Evolutionary conservation across 2,113 vertebrate genomes (phyloP).

Genomic region (Poeciliopsis turrubarensis): DNA sequence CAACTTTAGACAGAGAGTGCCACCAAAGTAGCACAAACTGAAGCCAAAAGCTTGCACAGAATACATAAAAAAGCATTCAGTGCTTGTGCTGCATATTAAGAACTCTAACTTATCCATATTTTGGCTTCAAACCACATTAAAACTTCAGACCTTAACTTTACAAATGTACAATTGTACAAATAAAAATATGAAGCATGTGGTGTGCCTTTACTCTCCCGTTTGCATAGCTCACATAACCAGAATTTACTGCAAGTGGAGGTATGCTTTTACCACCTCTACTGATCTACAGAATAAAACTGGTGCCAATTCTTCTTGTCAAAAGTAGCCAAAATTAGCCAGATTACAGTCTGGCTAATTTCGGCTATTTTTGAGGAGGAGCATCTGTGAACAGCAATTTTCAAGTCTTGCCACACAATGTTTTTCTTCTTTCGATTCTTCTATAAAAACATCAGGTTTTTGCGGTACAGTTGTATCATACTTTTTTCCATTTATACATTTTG

Average conservation of each 20-base stretch:
- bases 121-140: background rate
- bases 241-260: background rate
- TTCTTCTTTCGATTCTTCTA: no score
- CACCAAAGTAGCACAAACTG: background rate
- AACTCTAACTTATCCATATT: background rate
- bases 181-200: background rate
- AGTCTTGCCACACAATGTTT: no score
- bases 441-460: no score
- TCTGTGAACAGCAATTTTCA: no score
- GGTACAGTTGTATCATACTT: no score
- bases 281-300: no score
- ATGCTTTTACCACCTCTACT: background rate
- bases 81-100: background rate
- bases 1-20: background rate
- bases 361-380: no score
- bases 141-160: background rate
- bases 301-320: no score
- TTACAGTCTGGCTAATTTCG: no score
- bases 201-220: background rate
- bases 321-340: no score
- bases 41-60: background rate
- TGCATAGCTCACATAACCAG: background rate
- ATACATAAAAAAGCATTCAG: background rate
- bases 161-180: background rate
- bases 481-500: no score